A percentile compares a stretch with the other conserved stretches of the same genome.
Conservation (phyloP, 2,113 vertebrate genomes). For the Phrynosoma blainvillii region DNA sequence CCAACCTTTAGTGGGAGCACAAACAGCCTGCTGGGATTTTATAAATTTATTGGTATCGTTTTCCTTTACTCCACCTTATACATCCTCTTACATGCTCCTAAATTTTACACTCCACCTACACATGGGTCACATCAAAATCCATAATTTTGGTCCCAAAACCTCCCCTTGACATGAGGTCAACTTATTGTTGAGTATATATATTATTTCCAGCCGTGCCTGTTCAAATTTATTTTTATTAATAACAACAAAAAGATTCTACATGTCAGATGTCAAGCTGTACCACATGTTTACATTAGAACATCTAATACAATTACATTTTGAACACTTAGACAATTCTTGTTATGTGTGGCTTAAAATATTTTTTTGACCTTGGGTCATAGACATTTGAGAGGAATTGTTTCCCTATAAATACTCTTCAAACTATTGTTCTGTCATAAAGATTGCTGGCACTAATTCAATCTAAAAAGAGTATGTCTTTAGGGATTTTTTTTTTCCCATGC, state of each 20-base stretch:
- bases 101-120: too few species aligned
- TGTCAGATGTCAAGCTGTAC: not conserved
- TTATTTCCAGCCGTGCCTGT: not conserved
- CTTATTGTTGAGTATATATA: not conserved
- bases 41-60: too few species aligned
- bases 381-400: constrained; percentile 66
- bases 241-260: not conserved
- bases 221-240: not conserved
- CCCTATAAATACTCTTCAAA: constrained; percentile 66
- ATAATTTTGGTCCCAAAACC: too few species aligned
- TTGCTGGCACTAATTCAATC: constrained; percentile 61
- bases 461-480: constrained; percentile 27
- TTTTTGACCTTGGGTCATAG: constrained; percentile 66
- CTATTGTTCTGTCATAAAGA: constrained; percentile 66
- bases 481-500: not conserved
- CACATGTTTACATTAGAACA: not conserved
- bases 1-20: too few species aligned
- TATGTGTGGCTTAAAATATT: not conserved
- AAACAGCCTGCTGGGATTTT: too few species aligned
- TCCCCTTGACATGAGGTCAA: too few species aligned
- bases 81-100: too few species aligned
- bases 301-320: constrained; percentile 26
- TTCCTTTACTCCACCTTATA: too few species aligned
- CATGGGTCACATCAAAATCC: too few species aligned
- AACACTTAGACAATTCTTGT: not conserved